Base-by-base conservation (phyloP, 2,797 vertebrate species). In the Spondyliosoma cantharus region DNA sequence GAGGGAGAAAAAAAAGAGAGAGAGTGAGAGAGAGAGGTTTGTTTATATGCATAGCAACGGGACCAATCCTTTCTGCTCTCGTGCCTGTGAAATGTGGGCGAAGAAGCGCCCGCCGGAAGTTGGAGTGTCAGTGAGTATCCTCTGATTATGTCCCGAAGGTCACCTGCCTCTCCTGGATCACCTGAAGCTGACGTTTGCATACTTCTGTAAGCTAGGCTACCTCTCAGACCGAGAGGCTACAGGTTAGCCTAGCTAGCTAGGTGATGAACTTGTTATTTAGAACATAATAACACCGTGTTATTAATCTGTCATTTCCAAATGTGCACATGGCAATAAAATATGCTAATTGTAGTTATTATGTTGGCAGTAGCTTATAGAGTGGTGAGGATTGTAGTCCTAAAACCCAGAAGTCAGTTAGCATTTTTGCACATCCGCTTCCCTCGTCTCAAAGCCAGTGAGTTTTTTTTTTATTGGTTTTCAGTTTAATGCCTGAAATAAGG, bases 1-100 rank as follows among this genome's bases (percentile, higher is more conserved):
- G 19, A 19, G 46, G 57, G 42, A 42, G 27, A 57, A 43, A 53
- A 71, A 67, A 77, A 37, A 59, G 74, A 76, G 68, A 71, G 78
- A 37, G 68, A 3, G 63, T 48, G 85, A 62, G 59, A 61, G 67
- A 87, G 84, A 78, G 80, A 93, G 92, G 89, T 89, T 90, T 96
- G 94, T 95, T 95, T 96, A 88, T 91, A 85, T 89, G 92, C 90
- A 83, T 91, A 92, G 92, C 92, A 93, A 94, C 91, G 52, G 82
- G 67, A 74, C 87, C 76, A 73, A 62, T 78, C 83, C 67, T 80
- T 64, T 45, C 74, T 74, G 72, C 84, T 87, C 87, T 66, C 68
- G 46, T 57, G 56, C 76, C 62, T 63, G 87, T 29, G 73, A 80
- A 79, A 83, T 60, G 86, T 78, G 79, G 73, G 81, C 74, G 82